Evolutionary conservation across 2,797 vertebrate genomes (phyloP).

Genomic region (Bovichtus diacanthus): DNA sequence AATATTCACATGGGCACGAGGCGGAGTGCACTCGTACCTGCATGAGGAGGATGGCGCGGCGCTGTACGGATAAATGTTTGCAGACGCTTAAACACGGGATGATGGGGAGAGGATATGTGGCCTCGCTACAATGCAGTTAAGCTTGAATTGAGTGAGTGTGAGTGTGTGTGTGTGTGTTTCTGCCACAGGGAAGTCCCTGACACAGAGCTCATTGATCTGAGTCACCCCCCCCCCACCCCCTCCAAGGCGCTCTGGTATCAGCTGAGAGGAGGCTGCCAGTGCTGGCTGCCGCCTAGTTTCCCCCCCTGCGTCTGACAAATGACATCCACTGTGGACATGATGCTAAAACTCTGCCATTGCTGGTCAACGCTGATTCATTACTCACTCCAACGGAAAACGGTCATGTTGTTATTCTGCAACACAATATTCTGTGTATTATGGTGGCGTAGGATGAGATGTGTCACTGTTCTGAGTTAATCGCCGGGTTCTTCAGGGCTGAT

Average conservation of each 20-base stretch:
- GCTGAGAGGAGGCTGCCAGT: conserved; percentile 31
- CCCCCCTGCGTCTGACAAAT: conserved; percentile 7
- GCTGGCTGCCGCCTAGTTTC: conserved; percentile 26
- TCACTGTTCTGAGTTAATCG: no score
- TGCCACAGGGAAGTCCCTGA: conserved; percentile 18
- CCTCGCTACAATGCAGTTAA: background rate
- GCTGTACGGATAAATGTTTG: background rate
- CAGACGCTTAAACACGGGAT: background rate
- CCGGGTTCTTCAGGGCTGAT: no score
- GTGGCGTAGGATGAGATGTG: no score
- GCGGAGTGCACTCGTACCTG: conserved; percentile 11
- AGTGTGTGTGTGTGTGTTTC: conserved; percentile 1
- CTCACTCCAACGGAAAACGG: conserved; percentile 1
- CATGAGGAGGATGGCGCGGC: background rate
- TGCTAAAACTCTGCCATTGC: conserved; percentile 17
- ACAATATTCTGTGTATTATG: background rate
- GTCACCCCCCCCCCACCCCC: background rate
- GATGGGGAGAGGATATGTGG: background rate
- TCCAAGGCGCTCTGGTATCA: conserved; percentile 23
- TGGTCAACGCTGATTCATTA: background rate
- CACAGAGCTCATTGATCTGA: conserved; percentile 46
- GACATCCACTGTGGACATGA: conserved; percentile 11
- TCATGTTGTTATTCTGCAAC: background rate
- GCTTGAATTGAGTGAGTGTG: conserved; percentile 5
- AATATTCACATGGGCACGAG: background rate